A percentile compares a stretch with the other conserved stretches of the same genome.
Evolutionary conservation across 2,888 invertebrate species (phyloP).

Genomic region (Thysanoteuthis rhombus): DNA sequence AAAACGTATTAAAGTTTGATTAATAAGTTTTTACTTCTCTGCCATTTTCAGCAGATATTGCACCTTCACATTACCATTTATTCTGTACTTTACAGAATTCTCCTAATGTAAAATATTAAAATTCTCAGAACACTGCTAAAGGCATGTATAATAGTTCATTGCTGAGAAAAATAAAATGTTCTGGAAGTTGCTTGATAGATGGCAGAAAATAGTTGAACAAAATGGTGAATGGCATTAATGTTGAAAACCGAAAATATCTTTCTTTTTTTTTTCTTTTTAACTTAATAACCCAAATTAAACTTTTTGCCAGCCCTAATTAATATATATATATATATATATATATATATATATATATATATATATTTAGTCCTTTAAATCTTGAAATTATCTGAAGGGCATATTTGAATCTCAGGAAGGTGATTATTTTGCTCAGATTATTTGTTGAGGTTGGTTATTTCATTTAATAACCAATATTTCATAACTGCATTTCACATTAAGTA

Average conservation of each 20-base stretch:
- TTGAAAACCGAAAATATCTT: not conserved
- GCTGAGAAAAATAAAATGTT: too few species aligned
- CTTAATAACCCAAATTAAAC: too few species aligned
- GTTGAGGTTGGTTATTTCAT: not conserved
- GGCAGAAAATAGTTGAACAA: not conserved
- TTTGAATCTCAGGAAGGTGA: not conserved
- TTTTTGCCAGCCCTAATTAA: too few species aligned
- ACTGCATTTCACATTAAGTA: not conserved
- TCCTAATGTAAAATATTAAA: too few species aligned
- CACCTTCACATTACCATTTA: not conserved
- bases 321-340: too few species aligned
- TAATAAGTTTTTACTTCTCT: not conserved
- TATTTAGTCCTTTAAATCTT: too few species aligned
- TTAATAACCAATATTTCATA: not conserved
- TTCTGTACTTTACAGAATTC: not conserved
- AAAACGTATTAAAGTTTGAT: not conserved
- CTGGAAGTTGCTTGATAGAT: not conserved
- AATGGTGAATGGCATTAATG: too few species aligned
- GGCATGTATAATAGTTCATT: too few species aligned
- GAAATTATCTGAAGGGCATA: not conserved
- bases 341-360: too few species aligned
- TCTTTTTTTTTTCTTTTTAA: too few species aligned
- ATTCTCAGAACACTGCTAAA: not conserved
- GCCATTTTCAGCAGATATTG: not conserved
- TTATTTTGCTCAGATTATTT: not conserved